Conservation (phyloP, 2,797 vertebrate genomes). For the Dryobates pubescens region DNA sequence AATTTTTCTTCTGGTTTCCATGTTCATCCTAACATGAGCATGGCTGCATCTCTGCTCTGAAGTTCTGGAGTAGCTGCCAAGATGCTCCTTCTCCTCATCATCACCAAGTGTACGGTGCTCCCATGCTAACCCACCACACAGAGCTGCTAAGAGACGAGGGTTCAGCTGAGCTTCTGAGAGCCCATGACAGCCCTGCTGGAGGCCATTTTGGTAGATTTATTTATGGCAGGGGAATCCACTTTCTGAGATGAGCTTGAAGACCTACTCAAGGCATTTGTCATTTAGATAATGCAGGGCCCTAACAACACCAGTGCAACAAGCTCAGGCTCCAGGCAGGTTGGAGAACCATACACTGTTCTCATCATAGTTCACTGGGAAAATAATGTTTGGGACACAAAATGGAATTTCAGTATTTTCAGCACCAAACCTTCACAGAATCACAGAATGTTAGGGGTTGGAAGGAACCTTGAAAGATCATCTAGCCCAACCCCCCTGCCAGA, state of each 20-base stretch:
- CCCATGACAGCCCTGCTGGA: background rate
- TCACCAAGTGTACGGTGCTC: background rate
- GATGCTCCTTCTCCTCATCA: background rate
- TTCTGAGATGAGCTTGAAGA: background rate
- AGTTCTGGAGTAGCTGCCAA: background rate
- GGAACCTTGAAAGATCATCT: no score
- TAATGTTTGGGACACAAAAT: background rate
- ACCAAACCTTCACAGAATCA: background rate
- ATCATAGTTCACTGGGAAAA: background rate
- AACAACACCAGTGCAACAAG: background rate
- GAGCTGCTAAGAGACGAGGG: background rate
- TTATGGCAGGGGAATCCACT: background rate
- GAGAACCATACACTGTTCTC: background rate
- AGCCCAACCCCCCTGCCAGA: no score
- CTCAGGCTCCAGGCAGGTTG: background rate
- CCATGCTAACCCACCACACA: rapidly evolving
- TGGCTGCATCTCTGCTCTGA: background rate
- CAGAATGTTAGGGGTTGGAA: no score
- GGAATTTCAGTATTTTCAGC: background rate
- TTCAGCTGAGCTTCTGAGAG: background rate
- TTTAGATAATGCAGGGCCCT: rapidly evolving
- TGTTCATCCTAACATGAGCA: background rate
- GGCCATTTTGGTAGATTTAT: background rate
- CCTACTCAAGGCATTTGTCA: background rate
- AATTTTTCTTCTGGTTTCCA: background rate